Evolutionary conservation across 2,888 invertebrate species (phyloP), one percentile per base, ranked within the genome.

Genomic region (Meiosimyza platycephala): DNA sequence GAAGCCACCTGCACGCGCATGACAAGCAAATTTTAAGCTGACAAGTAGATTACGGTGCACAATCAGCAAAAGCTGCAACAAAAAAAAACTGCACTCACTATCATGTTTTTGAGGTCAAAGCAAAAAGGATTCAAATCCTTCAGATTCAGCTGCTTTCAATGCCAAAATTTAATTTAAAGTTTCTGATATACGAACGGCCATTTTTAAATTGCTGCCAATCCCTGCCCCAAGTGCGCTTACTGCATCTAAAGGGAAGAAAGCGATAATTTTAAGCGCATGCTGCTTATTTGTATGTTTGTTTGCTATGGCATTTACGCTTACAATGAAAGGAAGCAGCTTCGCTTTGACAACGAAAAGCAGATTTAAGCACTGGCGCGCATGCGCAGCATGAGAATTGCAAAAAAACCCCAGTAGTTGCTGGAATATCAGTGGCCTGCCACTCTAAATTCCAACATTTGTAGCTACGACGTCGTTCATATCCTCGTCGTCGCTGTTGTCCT

Each of bases 401-500:
- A 11, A 55, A 16, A 18, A 18, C 13, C 33, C 28, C 60, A 60
- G 28, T 60, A 60, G 60, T 60, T 60, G 33, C 60, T 33, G 28
- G 48, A 55, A n/a, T 55, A 55, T 55, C 63, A 55, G 71, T 22
- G 55, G 71, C 47, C 55, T 71, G 71, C 71, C 64, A 64, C 71
- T 71, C 71, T 22, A 50, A 63, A 55, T 71, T 60, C 50, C 63
- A 22, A 40, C 40, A 54, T 28, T 54, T 6, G 54, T 16, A 16
- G 13, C 54, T 16, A 54, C 57, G 40, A 40, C 9, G 40, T 40
- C 40, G 40, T 40, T 40, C 40, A 40, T 9, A 40, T 40, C 40
- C 40, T 40, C 28, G 28, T 40, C 40, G 40, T 40, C 9, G 9
- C 9, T 9, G 40, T 40, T 9, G 40, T 40, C 40, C 40, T 40